Conservation (phyloP, 2,888 invertebrate species). For the Thereva nobilitata region DNA sequence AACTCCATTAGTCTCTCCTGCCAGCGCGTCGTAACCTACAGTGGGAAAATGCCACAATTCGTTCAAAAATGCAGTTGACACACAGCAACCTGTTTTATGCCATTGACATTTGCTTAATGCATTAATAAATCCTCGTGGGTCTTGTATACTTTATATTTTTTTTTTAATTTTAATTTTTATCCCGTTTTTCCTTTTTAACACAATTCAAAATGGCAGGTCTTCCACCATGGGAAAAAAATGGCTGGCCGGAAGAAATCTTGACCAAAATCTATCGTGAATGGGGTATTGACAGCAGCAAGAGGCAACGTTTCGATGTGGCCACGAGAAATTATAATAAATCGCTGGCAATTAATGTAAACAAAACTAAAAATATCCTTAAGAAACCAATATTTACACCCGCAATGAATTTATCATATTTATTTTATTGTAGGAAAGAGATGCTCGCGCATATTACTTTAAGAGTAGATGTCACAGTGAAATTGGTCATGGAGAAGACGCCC, state of each 20-base stretch:
- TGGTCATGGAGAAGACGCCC: slow-evolving; percentile 17
- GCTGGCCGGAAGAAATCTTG: slow-evolving; percentile 33
- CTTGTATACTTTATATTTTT: neutral
- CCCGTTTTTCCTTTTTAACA: neutral
- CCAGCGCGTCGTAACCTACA: too few species aligned
- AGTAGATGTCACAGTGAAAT: slow-evolving; percentile 32
- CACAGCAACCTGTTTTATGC: too few species aligned
- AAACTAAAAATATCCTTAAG: neutral
- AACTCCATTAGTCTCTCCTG: too few species aligned
- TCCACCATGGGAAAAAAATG: slow-evolving; percentile 29
- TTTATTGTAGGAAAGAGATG: slow-evolving; percentile 24
- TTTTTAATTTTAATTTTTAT: neutral
- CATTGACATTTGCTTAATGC: too few species aligned
- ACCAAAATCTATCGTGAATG: slow-evolving; percentile 38
- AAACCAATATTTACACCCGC: neutral
- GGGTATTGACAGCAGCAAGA: slow-evolving; percentile 27
- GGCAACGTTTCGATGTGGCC: slow-evolving; percentile 35
- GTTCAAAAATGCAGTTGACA: too few species aligned
- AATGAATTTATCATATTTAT: neutral
- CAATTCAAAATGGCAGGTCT: slow-evolving; percentile 2
- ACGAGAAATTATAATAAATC: slow-evolving; percentile 33
- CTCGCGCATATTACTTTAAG: slow-evolving; percentile 16
- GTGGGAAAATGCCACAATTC: too few species aligned
- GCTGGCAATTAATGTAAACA: slow-evolving; percentile 31
- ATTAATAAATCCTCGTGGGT: too few species aligned